Base-by-base conservation (phyloP, 2,113 vertebrate species). In the Empidonax alnorum region DNA sequence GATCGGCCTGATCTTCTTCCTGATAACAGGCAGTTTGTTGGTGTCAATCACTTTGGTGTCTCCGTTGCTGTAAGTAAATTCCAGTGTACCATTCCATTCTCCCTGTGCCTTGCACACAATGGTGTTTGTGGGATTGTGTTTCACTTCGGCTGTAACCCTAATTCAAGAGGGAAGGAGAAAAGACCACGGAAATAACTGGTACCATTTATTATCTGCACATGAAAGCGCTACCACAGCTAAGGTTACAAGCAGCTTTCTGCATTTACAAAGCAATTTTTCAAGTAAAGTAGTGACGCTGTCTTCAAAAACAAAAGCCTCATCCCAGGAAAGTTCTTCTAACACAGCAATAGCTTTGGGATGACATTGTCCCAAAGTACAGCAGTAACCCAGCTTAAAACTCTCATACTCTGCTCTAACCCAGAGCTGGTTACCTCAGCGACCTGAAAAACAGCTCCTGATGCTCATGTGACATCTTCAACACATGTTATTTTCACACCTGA, bases 21-120 rank as follows among this genome's bases (percentile, higher is more conserved):
- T 99, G 92, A 97, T 98, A 53, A 99, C 96, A 0, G 98, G 98
- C 46, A 99, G 97, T 14, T 98, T 98, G 84, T 96, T 96, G 0
- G 99, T 99, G 97, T 99, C 99, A 3, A 99, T 98, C 62, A 99
- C 98, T 98, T 99, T 99, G 98, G 99, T 99, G 53, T 99, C 99
- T 27, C 99, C 99, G 0, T 98, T 99, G 98, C 97, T 99, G 96
- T 99, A 99, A 17, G 98, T 99, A 94, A 99, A 99, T 94, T 99
- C 99, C 94, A 99, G 97, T 1, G 96, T 98, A 13, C 99, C 99
- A 1, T 99, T 99, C 99, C 99, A 99, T 30, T 99, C 99, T 39
- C 99, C 99, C 71, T 99, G 99, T 6, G 99, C 99, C 96, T 99
- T 99, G 92, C 99, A 99, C 4, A 99, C 98, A 2, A 99, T 98